These are phyloP conservation scores for Heterochromis multidens DNA, from an alignment of 2,113 vertebrate genomes.

Conservation along the genomic window DNA sequence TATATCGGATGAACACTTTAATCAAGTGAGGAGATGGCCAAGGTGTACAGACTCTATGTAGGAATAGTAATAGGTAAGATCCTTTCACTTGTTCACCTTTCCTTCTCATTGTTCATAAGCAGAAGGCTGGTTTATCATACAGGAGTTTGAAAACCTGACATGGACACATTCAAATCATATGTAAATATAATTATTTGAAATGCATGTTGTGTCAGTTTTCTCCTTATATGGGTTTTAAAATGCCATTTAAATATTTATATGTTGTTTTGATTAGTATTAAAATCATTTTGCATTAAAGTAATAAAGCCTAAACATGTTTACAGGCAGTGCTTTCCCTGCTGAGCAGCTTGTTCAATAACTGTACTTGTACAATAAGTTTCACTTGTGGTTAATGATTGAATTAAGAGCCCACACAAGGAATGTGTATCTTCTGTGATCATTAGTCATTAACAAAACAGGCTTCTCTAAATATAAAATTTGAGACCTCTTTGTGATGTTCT, in stretches of 20 bases:
- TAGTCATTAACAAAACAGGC: neutral
- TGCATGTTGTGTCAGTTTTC: neutral
- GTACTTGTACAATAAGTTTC: neutral
- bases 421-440: neutral
- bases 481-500: neutral
- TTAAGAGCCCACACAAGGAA: neutral
- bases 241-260: neutral
- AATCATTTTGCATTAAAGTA: neutral
- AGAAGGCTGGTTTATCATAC: neutral
- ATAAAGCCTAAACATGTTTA: neutral
- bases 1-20: neutral
- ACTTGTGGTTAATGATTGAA: slow-evolving; percentile 39
- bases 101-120: neutral
- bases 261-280: neutral
- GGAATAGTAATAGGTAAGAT: slow-evolving; percentile 59
- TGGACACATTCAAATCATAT: neutral
- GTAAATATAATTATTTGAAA: neutral
- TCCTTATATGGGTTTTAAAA: neutral
- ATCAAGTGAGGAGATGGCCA: slow-evolving; percentile 59
- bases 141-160: neutral
- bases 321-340: neutral
- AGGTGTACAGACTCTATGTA: slow-evolving; percentile 33
- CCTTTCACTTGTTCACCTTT: neutral
- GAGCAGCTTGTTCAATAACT: neutral
- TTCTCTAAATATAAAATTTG: neutral